These are phyloP conservation scores for Hycleus cichorii DNA, from an alignment of 1,140 invertebrate species.

Conservation along the genomic window DNA sequence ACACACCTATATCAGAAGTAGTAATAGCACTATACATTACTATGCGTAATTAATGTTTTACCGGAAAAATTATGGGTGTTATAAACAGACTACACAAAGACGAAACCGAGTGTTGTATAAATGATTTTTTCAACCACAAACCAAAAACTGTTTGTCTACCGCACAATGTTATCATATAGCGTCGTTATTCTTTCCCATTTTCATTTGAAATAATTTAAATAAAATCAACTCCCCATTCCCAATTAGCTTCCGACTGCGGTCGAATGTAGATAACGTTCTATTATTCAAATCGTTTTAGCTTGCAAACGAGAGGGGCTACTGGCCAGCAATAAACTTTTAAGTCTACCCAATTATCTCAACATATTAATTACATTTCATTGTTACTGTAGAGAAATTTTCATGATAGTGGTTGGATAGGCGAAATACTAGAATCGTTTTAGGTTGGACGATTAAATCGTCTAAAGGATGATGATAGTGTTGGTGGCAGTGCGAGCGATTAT, in stretches of 20 bases:
- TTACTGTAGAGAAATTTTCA: no score
- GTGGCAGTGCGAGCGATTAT: constrained; percentile 1
- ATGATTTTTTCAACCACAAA: neutral
- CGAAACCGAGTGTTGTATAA: constrained; percentile 7
- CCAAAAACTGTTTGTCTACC: no score
- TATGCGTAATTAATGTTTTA: constrained; percentile 14
- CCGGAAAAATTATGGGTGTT: constrained; percentile 4
- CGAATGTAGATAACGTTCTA: no score
- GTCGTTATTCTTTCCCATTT: no score
- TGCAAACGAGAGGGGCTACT: neutral
- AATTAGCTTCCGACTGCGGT: no score
- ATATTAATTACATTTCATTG: constrained; percentile 8
- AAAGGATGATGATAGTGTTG: neutral
- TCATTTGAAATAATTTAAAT: no score
- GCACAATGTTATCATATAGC: no score
- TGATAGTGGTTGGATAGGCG: no score
- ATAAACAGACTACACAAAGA: constrained; percentile 14
- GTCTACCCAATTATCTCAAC: constrained; percentile 8
- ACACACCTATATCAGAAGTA: constrained; percentile 5
- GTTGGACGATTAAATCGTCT: no score
- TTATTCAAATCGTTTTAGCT: no score
- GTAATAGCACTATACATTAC: constrained; percentile 4
- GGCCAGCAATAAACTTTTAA: constrained; percentile 9
- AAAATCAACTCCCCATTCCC: no score
- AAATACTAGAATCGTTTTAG: no score